Base-by-base conservation (phyloP, 2,888 invertebrate species). In the Drosophila imparisetae region DNA sequence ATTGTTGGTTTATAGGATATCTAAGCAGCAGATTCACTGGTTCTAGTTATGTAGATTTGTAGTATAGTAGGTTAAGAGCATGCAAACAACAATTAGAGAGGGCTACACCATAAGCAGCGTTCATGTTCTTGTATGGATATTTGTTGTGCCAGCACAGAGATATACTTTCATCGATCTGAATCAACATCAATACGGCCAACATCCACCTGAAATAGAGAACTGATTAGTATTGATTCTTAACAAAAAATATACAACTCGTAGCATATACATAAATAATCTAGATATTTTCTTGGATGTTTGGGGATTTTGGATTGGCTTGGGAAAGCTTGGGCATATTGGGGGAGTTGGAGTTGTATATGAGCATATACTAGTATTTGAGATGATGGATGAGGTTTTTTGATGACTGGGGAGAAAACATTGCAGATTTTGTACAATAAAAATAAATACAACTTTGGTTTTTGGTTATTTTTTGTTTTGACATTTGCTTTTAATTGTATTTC, bases 201-300 rank as follows among this genome's bases (percentile, higher is more conserved):
- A 76, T 90, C 89, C 85, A 91, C 92, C 91, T 91, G 91, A 92
- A 91, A 91, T 89, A 91, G 85, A 92, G 77, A 92, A 84, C 90
- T 91, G 91, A 91, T 91, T 91, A 91, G 91, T 91, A 87, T 83
- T 81, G 90, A 74, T 86, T 87, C 82, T 78, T 57, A 66, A 57
- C 68, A 70, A 58, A 54, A 34, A 34, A 18, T 21, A 52, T 21
- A 57, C 42, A 65, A 52, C 29, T 59, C 57, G 10, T 24, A 21
- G 24, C 18, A 52, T 52, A 10, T 30, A 34, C 13, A 18, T 57
- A n/a, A 30, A 58, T 48, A 55, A 34, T n/a, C 24, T 30, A 32
- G 4, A 45, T 38, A 24, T 29, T 48, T 42, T 52, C 4, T 57
- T 50, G 21, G 38, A 34, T 50, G 7, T 27, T 57, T n/a, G 49